Conservation (phyloP, 2,888 invertebrate species). For the Ormyrus thymus region DNA sequence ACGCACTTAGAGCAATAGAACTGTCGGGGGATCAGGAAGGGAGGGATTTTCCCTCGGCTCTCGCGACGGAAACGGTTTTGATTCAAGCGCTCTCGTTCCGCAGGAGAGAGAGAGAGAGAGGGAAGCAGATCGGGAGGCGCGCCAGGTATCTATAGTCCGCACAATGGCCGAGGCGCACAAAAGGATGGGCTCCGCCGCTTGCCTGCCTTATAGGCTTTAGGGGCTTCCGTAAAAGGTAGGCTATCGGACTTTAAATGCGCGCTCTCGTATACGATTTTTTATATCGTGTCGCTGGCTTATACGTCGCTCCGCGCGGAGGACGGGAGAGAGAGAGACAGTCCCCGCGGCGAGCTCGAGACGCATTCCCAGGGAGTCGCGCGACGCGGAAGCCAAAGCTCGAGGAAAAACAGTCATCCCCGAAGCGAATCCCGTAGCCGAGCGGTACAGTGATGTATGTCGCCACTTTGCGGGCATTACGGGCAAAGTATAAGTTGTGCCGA, state of each 20-base stretch:
- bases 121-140: background rate
- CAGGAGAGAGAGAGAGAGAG: too few species aligned
- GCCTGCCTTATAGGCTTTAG: conserved; percentile 13
- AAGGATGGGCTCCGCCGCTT: conserved; percentile 32
- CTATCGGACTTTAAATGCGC: too few species aligned
- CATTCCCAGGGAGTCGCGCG: conserved; percentile 20
- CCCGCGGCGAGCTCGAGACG: background rate
- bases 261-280: conserved; percentile 6
- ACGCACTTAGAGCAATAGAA: background rate
- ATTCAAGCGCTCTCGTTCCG: conserved; percentile 3
- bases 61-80: conserved; percentile 18
- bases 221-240: conserved; percentile 38
- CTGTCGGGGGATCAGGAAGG: background rate
- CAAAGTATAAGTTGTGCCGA: conserved; percentile 53
- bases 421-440: conserved; percentile 20
- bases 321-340: background rate
- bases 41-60: background rate
- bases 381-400: conserved; percentile 35
- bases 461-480: conserved; percentile 54
- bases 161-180: conserved; percentile 29
- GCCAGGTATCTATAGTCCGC: background rate
- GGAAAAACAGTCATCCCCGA: conserved; percentile 30
- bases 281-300: conserved; percentile 12
- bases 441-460: conserved; percentile 29
- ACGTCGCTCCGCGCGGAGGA: background rate